Base-by-base conservation (phyloP, 2,113 vertebrate genomes). In the Oreamnos americanus region DNA sequence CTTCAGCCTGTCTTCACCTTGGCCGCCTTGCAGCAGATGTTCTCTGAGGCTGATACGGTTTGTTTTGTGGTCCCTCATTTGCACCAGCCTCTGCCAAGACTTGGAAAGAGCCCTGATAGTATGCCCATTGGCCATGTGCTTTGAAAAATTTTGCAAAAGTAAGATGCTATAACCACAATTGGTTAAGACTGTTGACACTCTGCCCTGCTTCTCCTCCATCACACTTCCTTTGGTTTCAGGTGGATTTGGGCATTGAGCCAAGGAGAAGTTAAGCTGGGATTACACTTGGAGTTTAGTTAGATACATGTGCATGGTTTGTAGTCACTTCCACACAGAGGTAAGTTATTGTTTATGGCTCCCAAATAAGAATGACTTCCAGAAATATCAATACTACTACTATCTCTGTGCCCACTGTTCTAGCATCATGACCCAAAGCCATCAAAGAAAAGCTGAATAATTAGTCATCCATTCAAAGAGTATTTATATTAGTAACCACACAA, bases 361-460 rank as follows among this genome's bases (percentile, higher is more conserved):
- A 28, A 58, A 47, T 62, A 79, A 25, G 28, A 67, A 67, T 47
- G 78, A 39, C 64, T 85, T 67, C n/a, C 19, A 64, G 55, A 79
- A 7, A 76, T 25, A 76, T 39, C 71, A 87, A 57, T 16, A 28
- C 25, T 51, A 17, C 14, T 33, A 6, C 49, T 64, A 11, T 21
- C 36, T 36, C 55, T 39, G 13, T 39, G 79, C 30, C 17, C 62
- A 43, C 36, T 55, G 10, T 62, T 47, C 57, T 47, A 15, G 28
- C 25, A 62, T 67, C 87, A 33, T 26, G 21, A 64, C 39, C 51
- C 25, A 67, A 76, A 67, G n/a, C 39, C 25, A 82, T 25, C 30
- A 25, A 62, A 74, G n/a, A 91, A 26, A 94, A 55, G n/a, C 57
- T 71, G 57, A 33, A 39, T 83, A 53, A 94, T 16, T 87, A 76